Percentiles rank a stretch among this genome's conserved stretches.
These are phyloP conservation scores for Drosophila quinaria DNA, from an alignment of 2,888 invertebrate species.

Conservation along the genomic window DNA sequence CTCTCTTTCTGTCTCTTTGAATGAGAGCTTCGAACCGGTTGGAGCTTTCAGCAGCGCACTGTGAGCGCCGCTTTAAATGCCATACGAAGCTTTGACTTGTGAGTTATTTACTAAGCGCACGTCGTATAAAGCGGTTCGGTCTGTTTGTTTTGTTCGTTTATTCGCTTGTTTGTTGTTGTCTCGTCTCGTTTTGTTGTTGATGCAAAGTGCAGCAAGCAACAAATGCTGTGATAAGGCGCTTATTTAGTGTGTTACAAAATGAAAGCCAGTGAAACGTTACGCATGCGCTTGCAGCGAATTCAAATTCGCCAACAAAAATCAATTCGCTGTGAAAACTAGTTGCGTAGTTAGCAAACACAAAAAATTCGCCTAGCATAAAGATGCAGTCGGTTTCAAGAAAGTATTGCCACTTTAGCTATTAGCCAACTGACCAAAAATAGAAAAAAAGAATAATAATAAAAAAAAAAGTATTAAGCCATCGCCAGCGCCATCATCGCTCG, in stretches of 20 bases:
- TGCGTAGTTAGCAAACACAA: neutral
- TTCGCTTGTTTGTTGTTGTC: slow-evolving; percentile 8
- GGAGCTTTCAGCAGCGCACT: slow-evolving; percentile 2
- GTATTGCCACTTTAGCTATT: slow-evolving; percentile 56
- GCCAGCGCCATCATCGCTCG: slow-evolving; percentile 26
- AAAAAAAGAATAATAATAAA: slow-evolving; percentile 12
- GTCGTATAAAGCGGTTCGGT: slow-evolving; percentile 53
- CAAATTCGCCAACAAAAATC: slow-evolving; percentile 40
- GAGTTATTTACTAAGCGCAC: slow-evolving; percentile 65
- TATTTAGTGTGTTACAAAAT: slow-evolving; percentile 57
- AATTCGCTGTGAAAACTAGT: slow-evolving; percentile 48
- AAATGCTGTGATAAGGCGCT: slow-evolving; percentile 42
- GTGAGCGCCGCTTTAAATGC: slow-evolving; percentile 66
- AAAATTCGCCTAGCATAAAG: slow-evolving; percentile 24
- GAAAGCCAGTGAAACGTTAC: slow-evolving; percentile 73
- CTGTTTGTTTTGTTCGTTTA: neutral
- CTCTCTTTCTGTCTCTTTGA: neutral
- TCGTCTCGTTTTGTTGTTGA: neutral
- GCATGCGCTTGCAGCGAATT: slow-evolving; percentile 67
- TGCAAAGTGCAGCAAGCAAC: slow-evolving; percentile 22
- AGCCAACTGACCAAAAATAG: slow-evolving; percentile 71
- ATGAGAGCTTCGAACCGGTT: slow-evolving; percentile 19
- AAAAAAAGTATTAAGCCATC: slow-evolving; percentile 52
- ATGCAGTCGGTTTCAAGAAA: slow-evolving; percentile 57
- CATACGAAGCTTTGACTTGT: slow-evolving; percentile 24